A percentile compares a stretch with the other conserved stretches of the same genome.
phyloP scores from a whole-genome alignment of 2,888 invertebrate genomes.

The Microctonus hyperodae region DNA sequence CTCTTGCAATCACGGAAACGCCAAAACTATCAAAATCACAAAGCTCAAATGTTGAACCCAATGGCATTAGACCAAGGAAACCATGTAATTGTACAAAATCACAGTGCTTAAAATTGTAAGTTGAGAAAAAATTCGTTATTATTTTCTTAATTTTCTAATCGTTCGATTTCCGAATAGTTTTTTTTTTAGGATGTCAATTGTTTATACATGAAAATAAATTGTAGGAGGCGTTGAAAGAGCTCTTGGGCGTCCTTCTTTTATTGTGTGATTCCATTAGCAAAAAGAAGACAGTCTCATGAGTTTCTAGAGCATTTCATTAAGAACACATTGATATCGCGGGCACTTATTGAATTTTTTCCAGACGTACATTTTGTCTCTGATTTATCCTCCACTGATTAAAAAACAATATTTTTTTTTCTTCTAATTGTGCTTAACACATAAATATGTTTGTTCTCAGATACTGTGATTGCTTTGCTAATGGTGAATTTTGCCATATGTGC shows the following conservation, averaged over 20 bases:
- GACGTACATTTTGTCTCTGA: background rate
- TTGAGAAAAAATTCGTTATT: conserved; percentile 41
- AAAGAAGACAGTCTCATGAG: conserved; percentile 36
- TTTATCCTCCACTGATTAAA: background rate
- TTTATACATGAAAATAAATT: conserved; percentile 11
- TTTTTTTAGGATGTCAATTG: conserved; percentile 17
- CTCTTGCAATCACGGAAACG: conserved; percentile 46
- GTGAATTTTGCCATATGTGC: conserved; percentile 97
- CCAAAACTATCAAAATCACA: conserved; percentile 7
- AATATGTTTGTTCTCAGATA: conserved; percentile 66
- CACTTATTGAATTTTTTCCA: background rate
- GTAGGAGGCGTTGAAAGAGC: conserved; percentile 25
- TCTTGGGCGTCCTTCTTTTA: conserved; percentile 32
- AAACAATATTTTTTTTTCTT: background rate
- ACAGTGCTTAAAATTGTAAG: conserved; percentile 93
- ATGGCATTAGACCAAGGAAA: conserved; percentile 77
- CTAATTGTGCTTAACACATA: background rate
- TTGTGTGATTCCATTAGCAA: conserved; percentile 31
- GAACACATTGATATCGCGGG: background rate
- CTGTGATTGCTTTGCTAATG: conserved; percentile 99
- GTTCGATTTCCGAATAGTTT: conserved; percentile 14
- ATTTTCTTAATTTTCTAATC: background rate
- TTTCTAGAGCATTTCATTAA: conserved; percentile 28
- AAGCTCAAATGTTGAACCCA: conserved; percentile 58
- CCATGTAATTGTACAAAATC: conserved; percentile 99